Evolutionary conservation across 2,888 invertebrate species (phyloP).

Genomic region (Tetragnatha montana): DNA sequence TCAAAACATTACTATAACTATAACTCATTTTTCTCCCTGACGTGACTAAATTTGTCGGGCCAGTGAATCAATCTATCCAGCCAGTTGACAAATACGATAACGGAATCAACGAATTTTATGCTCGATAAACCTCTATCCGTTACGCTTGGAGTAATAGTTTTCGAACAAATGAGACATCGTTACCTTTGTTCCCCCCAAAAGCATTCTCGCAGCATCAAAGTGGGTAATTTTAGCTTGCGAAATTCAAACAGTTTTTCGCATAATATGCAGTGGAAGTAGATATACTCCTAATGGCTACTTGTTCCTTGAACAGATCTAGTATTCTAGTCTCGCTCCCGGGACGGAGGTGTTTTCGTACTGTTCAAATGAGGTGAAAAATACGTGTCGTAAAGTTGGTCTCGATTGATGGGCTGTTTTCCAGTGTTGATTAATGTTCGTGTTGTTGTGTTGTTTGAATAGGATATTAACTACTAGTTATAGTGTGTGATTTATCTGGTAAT

Average conservation of each 20-base stretch:
- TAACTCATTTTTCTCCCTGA: not conserved
- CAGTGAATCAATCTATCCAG: not conserved
- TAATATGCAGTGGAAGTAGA: slow-evolving; percentile 5
- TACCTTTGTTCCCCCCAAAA: not conserved
- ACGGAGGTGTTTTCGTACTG: not conserved
- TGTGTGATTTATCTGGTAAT: too few species aligned
- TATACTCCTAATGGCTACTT: not conserved
- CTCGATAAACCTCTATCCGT: slow-evolving; percentile 9
- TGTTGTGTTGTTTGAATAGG: too few species aligned
- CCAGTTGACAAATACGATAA: not conserved
- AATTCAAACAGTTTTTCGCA: slow-evolving; percentile 2
- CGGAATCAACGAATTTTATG: slow-evolving; percentile 4
- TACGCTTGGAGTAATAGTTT: slow-evolving; percentile 4
- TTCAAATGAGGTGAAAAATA: not conserved
- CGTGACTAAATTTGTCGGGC: not conserved
- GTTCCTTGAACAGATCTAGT: not conserved
- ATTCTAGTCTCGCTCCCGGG: not conserved
- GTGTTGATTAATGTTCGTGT: too few species aligned
- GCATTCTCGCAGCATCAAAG: not conserved
- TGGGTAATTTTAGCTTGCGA: slow-evolving; percentile 24
- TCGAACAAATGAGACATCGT: not conserved
- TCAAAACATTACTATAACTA: not conserved
- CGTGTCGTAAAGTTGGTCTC: too few species aligned
- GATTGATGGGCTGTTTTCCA: too few species aligned
- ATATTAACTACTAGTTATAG: too few species aligned